A percentile compares a stretch with the other conserved stretches of the same genome.
Conservation (phyloP, 2,113 vertebrate genomes). For the Pelecanoides urinatrix region DNA sequence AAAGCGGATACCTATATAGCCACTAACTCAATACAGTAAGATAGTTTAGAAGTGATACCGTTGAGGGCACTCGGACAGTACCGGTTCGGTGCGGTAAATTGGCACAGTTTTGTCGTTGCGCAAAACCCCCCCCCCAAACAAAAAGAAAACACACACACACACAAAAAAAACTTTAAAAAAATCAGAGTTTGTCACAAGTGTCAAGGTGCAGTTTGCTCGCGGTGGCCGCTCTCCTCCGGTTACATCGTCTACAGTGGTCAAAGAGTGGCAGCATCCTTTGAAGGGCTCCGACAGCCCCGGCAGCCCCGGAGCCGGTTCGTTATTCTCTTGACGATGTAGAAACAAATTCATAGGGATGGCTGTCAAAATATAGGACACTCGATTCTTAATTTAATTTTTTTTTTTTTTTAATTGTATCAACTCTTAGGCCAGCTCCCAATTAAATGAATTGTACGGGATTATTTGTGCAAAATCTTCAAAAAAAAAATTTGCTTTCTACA, state of each 20-base stretch:
- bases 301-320: neutral
- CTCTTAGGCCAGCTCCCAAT: conserved; percentile 47
- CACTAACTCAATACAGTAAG: conserved; percentile 83
- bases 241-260: conserved; percentile 46
- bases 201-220: conserved; percentile 59
- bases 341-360: conserved; percentile 17
- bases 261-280: conserved; percentile 26
- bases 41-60: conserved; percentile 70
- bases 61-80: conserved; percentile 60
- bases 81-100: conserved; percentile 62
- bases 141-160: neutral
- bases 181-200: conserved; percentile 50
- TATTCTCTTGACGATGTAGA: conserved; percentile 8
- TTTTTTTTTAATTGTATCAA: neutral
- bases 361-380: conserved; percentile 49
- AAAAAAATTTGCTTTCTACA: conserved; percentile 46
- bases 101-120: conserved; percentile 66
- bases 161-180: neutral
- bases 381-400: conserved; percentile 54
- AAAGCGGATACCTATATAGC: conserved; percentile 79
- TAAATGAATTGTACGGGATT: conserved; percentile 36
- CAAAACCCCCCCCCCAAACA: neutral
- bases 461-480: conserved; percentile 64
- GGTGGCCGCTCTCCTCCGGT: conserved; percentile 17
- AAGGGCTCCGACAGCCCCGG: neutral